Conservation (phyloP, 2,113 vertebrate genomes). For the Prunella fulvescens region DNA sequence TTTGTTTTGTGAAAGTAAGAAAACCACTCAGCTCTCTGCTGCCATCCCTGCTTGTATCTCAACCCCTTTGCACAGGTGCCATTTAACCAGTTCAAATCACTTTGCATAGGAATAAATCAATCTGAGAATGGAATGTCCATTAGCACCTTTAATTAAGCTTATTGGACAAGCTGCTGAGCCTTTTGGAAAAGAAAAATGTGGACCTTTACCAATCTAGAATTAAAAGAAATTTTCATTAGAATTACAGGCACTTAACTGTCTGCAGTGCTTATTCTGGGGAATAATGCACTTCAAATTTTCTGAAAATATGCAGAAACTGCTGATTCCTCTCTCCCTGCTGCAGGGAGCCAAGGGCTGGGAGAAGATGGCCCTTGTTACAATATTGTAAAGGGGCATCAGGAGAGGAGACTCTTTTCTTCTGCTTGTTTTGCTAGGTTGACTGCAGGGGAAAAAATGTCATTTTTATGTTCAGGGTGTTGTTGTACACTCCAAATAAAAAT, state of each 20-base stretch:
- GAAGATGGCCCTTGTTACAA: neutral
- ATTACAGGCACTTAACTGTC: neutral
- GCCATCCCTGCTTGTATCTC: neutral
- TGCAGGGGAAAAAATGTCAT: neutral
- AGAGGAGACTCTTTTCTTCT: neutral
- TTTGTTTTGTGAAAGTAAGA: neutral
- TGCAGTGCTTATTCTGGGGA: neutral
- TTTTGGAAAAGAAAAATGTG: neutral
- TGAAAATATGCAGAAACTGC: neutral
- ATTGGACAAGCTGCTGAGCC: neutral
- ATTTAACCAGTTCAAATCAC: neutral
- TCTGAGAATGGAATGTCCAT: neutral
- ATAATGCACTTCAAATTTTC: neutral
- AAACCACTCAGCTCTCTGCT: neutral
- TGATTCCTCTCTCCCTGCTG: neutral
- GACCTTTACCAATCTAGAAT: neutral
- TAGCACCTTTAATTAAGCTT: neutral
- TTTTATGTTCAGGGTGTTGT: neutral
- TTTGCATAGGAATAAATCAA: neutral
- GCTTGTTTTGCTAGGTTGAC: neutral
- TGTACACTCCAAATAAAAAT: neutral
- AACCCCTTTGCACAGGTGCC: neutral
- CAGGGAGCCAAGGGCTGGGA: neutral
- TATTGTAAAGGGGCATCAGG: neutral
- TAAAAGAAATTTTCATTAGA: neutral